A percentile compares a stretch with the other conserved stretches of the same genome.
Evolutionary conservation across 2,113 vertebrate genomes (phyloP).

Genomic region (Platycercus adscitus): DNA sequence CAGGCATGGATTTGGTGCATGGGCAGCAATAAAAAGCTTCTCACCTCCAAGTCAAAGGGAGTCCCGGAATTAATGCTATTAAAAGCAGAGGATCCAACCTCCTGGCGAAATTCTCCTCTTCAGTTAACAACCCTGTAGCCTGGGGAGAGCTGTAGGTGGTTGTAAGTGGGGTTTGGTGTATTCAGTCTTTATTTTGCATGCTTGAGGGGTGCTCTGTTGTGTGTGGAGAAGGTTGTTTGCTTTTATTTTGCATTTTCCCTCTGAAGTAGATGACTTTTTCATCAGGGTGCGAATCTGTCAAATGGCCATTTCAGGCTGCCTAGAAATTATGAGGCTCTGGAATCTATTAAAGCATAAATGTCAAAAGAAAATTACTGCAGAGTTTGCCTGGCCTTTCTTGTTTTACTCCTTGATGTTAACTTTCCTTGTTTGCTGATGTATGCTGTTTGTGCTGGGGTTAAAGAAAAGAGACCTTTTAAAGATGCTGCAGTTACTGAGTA

Average conservation of each 20-base stretch:
- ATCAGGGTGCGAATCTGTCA: slow-evolving; percentile 63
- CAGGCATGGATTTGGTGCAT: not conserved
- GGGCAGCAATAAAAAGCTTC: not conserved
- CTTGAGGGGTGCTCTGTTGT: not conserved
- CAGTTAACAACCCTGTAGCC: not conserved
- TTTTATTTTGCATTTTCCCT: slow-evolving; percentile 48
- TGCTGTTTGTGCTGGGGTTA: slow-evolving; percentile 17
- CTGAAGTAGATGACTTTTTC: slow-evolving; percentile 53
- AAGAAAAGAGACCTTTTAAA: not conserved
- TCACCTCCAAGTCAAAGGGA: not conserved
- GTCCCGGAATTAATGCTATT: not conserved
- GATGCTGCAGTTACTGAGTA: slow-evolving; percentile 8
- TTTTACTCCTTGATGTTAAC: slow-evolving; percentile 45
- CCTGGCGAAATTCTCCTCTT: not conserved
- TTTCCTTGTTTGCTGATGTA: slow-evolving; percentile 41
- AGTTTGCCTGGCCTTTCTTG: slow-evolving; percentile 63
- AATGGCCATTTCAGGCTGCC: slow-evolving; percentile 55
- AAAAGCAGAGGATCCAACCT: not conserved
- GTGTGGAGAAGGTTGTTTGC: not conserved
- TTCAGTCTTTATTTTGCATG: not conserved
- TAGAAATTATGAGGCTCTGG: slow-evolving; percentile 75
- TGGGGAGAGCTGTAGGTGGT: not conserved
- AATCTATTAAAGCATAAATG: slow-evolving; percentile 79
- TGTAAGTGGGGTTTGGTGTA: not conserved
- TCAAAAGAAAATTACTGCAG: slow-evolving; percentile 75